A percentile compares a stretch with the other conserved stretches of the same genome.
Conservation (phyloP, 2,797 vertebrate species). For the Crenuchus spilurus region DNA sequence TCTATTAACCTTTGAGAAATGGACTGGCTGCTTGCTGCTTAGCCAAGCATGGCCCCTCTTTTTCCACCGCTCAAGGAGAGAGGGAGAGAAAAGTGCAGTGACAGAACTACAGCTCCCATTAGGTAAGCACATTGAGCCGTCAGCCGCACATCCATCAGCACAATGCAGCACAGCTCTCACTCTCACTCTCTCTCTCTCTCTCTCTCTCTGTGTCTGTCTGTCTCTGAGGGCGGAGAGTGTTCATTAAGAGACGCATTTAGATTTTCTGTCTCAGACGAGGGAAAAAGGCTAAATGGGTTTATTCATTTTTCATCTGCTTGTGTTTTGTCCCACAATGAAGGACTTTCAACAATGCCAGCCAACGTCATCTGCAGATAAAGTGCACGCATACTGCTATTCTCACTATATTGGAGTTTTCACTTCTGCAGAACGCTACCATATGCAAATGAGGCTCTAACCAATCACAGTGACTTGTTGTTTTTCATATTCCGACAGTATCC, state of each 20-base stretch:
- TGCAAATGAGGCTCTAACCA: background rate
- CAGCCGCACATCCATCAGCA: constrained; percentile 75
- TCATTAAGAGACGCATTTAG: constrained; percentile 31
- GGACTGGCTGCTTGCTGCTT: constrained; percentile 62
- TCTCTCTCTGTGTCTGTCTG: constrained; percentile 16
- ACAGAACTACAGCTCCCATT: constrained; percentile 75
- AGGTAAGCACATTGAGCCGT: constrained; percentile 79
- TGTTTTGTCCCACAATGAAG: background rate
- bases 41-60: constrained; percentile 63
- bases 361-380: background rate
- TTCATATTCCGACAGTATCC: no score
- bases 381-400: background rate
- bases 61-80: constrained; percentile 52
- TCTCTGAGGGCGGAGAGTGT: constrained; percentile 31
- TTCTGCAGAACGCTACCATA: background rate
- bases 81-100: constrained; percentile 55
- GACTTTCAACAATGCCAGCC: background rate
- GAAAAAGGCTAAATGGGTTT: constrained; percentile 1
- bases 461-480: no score
- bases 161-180: constrained; percentile 52
- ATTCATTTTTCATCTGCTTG: constrained; percentile 29
- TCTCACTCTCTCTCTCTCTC: constrained; percentile 27
- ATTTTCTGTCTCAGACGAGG: constrained; percentile 29
- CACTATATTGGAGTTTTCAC: background rate
- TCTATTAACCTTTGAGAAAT: constrained; percentile 76